These are phyloP conservation scores for Eospalax fontanierii DNA, from an alignment of 2,797 vertebrate genomes.

Conservation along the genomic window DNA sequence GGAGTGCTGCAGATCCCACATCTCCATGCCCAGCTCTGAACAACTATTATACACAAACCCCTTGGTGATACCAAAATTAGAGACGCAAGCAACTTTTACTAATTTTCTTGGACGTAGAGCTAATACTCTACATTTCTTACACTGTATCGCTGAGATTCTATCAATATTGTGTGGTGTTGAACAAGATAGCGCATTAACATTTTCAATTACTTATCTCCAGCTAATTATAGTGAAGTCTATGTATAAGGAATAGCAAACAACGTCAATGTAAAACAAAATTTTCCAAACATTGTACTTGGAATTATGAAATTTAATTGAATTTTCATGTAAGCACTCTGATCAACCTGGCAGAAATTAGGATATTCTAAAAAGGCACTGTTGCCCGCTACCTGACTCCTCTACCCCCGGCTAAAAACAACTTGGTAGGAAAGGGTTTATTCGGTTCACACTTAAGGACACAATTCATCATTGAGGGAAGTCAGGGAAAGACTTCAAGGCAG, in stretches of 20 bases:
- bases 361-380: no score
- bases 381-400: no score
- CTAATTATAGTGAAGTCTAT: neutral
- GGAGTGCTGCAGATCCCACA: rapidly evolving
- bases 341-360: no score
- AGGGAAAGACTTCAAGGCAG: no score
- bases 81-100: neutral
- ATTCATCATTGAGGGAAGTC: no score
- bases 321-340: neutral
- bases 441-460: no score
- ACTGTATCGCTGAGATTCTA: neutral
- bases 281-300: neutral
- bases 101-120: neutral
- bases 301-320: neutral
- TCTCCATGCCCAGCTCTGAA: rapidly evolving
- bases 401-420: no score
- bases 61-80: no score
- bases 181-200: neutral
- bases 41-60: neutral
- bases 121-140: neutral
- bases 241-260: no score
- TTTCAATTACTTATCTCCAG: neutral
- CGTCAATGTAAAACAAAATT: no score
- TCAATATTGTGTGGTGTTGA: no score
- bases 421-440: no score